Conservation (phyloP, 1,140 invertebrate species). For the Tetragonula clypearis region DNA sequence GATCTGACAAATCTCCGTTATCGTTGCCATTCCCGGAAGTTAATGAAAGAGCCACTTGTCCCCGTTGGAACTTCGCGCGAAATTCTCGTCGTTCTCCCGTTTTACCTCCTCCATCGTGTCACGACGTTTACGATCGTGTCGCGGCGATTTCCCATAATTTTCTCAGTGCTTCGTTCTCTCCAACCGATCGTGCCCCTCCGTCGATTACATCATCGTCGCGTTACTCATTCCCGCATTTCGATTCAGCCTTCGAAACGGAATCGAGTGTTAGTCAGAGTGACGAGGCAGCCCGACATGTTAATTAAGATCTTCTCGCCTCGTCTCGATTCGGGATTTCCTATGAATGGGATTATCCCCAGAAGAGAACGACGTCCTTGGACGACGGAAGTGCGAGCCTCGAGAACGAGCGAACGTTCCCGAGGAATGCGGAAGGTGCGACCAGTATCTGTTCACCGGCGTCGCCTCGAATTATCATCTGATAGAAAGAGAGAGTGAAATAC, state of each 20-base stretch:
- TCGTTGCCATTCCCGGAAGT: slow-evolving; percentile 29
- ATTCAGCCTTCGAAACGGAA: background rate
- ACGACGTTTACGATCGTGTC: background rate
- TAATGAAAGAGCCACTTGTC: slow-evolving; percentile 55
- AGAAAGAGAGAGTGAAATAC: too few relatives aligned
- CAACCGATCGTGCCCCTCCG: background rate
- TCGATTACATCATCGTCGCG: background rate
- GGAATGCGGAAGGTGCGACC: slow-evolving; percentile 19
- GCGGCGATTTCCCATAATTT: background rate
- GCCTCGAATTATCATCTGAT: background rate
- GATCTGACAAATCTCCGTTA: slow-evolving; percentile 31
- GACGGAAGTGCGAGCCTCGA: background rate
- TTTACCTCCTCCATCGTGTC: background rate
- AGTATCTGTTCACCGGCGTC: background rate
- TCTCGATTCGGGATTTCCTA: slow-evolving; percentile 2
- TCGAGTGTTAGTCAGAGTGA: background rate
- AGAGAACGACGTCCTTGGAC: background rate
- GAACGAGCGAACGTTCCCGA: background rate
- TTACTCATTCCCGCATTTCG: background rate
- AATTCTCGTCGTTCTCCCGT: background rate
- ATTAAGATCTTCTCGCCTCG: background rate
- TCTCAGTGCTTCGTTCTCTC: background rate
- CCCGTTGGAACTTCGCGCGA: background rate
- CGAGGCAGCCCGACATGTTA: background rate
- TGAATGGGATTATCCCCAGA: background rate